Evolutionary conservation across 2,113 vertebrate genomes (phyloP).

Genomic region (Aphelocoma coerulescens): DNA sequence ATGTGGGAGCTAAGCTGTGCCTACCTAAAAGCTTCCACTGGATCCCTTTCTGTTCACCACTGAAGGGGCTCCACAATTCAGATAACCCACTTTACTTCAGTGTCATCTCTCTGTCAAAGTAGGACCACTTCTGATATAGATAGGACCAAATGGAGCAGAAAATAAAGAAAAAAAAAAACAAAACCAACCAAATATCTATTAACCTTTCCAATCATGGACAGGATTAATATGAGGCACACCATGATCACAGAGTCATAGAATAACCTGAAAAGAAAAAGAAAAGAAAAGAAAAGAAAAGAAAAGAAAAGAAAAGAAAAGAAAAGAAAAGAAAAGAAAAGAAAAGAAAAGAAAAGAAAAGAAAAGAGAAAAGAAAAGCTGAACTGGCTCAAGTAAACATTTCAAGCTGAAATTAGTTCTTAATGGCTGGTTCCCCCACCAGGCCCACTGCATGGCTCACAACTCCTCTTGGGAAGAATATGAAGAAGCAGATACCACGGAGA

Average conservation of each 20-base stretch:
- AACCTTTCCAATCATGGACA: background rate
- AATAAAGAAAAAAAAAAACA: rapidly evolving
- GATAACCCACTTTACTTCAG: background rate
- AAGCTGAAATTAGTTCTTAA: background rate
- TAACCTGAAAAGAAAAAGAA: background rate
- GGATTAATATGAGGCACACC: background rate
- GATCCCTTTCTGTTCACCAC: background rate
- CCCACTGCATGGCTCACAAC: background rate
- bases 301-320: too few relatives aligned
- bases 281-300: too few relatives aligned
- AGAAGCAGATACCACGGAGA: background rate
- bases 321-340: too few relatives aligned
- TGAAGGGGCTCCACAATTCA: background rate
- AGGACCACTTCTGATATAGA: background rate
- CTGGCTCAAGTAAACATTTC: background rate
- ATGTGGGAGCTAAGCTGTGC: background rate
- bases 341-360: too few relatives aligned
- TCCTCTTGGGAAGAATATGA: background rate
- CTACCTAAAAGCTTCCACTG: background rate
- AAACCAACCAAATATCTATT: rapidly evolving
- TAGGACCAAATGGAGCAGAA: background rate
- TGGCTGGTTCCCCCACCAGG: background rate
- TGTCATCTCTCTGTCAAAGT: background rate
- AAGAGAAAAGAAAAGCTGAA: too few relatives aligned
- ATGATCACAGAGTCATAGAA: background rate